Evolutionary conservation across 2,888 invertebrate species (phyloP), one percentile per base, ranked within the genome.

Genomic region (Hypselothyrea guttata): DNA sequence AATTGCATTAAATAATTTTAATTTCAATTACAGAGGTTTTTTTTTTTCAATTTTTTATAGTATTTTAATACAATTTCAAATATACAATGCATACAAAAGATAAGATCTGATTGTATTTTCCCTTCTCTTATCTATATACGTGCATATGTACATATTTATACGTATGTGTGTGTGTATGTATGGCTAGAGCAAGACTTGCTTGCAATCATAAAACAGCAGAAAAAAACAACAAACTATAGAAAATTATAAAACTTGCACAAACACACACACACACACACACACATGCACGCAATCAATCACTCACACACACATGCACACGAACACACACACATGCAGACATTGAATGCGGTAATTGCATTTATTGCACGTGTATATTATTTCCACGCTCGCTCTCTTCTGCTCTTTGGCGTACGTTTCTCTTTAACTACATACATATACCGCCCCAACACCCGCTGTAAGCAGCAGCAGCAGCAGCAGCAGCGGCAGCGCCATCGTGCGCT

Each of bases 331-430:
- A 62, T 45, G 55, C 52, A 56, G 59, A 47, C 49, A 63, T 72
- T 59, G 72, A 60, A 76, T 76, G 81, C 63, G 68, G 84, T 84
- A 78, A 78, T 84, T 84, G 82, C 84, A 84, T 81, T 84, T 84
- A 78, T 74, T 78, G 77, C 83, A 82, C 83, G 76, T 76, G 76
- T 55, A 58, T 63, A 53, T 34, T 45, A n/a, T 34, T 22, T 48
- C 42, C 7, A 8, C 27, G 9, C 47, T 47, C 47, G 35, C 46
- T 34, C 81, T 60, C 77, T 68, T 53, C 30, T 31, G 46, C 56
- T 70, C 58, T 73, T 58, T 63, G 22, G 22, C 22, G 22, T 22
- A 2, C 22, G 22, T 5, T 37, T 16, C 42, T 51, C 33, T 13
- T 16, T 7, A 7, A 9, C 16, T 37, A 16, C 12, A 7, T 37